Percentiles rank a stretch among this genome's conserved stretches.
phyloP scores from a whole-genome alignment of 2,797 vertebrate genomes.

The Champsocephalus gunnari region DNA sequence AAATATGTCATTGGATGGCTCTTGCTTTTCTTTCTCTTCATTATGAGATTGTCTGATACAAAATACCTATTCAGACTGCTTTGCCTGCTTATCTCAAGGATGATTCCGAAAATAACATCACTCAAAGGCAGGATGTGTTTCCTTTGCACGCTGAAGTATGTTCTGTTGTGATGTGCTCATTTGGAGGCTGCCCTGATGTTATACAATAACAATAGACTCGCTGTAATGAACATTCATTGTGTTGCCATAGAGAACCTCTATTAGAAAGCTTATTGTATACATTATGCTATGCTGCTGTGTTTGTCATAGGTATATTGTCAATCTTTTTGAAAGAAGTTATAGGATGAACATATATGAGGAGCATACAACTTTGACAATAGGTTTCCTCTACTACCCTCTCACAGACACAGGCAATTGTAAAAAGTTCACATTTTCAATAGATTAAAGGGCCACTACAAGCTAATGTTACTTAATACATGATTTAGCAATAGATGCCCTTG shows the following conservation, averaged over 20 bases:
- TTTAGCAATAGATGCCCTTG: slow-evolving; percentile 1
- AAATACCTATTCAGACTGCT: slow-evolving; percentile 23
- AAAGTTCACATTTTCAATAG: slow-evolving; percentile 5
- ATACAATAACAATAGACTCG: slow-evolving; percentile 13
- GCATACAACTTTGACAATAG: slow-evolving; percentile 19
- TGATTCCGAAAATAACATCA: slow-evolving; percentile 22
- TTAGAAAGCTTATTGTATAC: slow-evolving; percentile 39
- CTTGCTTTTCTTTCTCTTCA: slow-evolving; percentile 36
- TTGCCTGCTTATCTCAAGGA: slow-evolving; percentile 20
- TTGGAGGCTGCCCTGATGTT: slow-evolving; percentile 23
- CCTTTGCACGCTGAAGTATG: slow-evolving; percentile 12
- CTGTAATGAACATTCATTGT: slow-evolving; percentile 34
- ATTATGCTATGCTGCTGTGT: slow-evolving; percentile 33
- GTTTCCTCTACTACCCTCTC: neutral
- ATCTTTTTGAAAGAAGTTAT: slow-evolving; percentile 12
- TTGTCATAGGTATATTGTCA: slow-evolving; percentile 44
- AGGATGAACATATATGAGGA: slow-evolving; percentile 11
- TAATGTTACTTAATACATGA: slow-evolving; percentile 18
- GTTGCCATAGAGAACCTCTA: slow-evolving; percentile 16
- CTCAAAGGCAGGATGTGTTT: slow-evolving; percentile 32
- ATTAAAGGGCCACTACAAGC: neutral
- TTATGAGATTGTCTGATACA: slow-evolving; percentile 49
- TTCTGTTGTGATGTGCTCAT: slow-evolving; percentile 40
- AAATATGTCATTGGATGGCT: slow-evolving; percentile 37
- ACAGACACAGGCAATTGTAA: slow-evolving; percentile 2